phyloP scores from a whole-genome alignment of 2,888 invertebrate genomes.

The Craniophora ligustri region DNA sequence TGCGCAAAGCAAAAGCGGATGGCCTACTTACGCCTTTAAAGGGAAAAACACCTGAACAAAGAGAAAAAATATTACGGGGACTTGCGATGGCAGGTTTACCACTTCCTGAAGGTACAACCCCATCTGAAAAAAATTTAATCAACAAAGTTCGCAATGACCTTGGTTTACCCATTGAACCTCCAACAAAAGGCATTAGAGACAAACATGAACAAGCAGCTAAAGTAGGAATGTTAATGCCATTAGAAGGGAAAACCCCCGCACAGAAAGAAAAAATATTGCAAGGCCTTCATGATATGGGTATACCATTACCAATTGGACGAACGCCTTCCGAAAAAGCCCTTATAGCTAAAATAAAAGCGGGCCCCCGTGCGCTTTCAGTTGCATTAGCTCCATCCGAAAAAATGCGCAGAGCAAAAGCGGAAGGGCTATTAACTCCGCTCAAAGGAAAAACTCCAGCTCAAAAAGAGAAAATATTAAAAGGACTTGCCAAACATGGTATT shows the following conservation, averaged over 20 bases:
- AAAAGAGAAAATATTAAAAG: slow-evolving; percentile 54
- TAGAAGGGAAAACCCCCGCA: slow-evolving; percentile 13
- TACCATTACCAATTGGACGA: slow-evolving; percentile 28
- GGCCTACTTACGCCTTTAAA: slow-evolving; percentile 19
- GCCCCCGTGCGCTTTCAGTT: background rate
- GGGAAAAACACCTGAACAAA: slow-evolving; percentile 54
- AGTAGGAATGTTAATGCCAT: slow-evolving; percentile 33
- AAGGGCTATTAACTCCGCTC: slow-evolving; percentile 42
- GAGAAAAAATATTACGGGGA: slow-evolving; percentile 50
- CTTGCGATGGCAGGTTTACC: slow-evolving; percentile 43
- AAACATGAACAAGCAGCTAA: slow-evolving; percentile 51
- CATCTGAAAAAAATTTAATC: slow-evolving; percentile 56
- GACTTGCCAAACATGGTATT: slow-evolving; percentile 43
- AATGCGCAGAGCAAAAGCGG: slow-evolving; percentile 9
- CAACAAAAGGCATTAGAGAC: slow-evolving; percentile 40
- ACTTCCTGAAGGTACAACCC: slow-evolving; percentile 54
- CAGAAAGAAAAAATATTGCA: slow-evolving; percentile 16
- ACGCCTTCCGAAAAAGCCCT: slow-evolving; percentile 27
- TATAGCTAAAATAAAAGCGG: slow-evolving; percentile 10
- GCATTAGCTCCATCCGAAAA: background rate
- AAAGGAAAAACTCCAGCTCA: slow-evolving; percentile 49
- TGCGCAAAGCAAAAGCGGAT: slow-evolving; percentile 41
- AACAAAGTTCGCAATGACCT: slow-evolving; percentile 57
- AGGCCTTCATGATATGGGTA: slow-evolving; percentile 8
- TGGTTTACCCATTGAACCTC: slow-evolving; percentile 59